Evolutionary conservation across 2,888 invertebrate species (phyloP), one percentile per base, ranked within the genome.

Genomic region (Spatulosminthurus flaviceps): DNA sequence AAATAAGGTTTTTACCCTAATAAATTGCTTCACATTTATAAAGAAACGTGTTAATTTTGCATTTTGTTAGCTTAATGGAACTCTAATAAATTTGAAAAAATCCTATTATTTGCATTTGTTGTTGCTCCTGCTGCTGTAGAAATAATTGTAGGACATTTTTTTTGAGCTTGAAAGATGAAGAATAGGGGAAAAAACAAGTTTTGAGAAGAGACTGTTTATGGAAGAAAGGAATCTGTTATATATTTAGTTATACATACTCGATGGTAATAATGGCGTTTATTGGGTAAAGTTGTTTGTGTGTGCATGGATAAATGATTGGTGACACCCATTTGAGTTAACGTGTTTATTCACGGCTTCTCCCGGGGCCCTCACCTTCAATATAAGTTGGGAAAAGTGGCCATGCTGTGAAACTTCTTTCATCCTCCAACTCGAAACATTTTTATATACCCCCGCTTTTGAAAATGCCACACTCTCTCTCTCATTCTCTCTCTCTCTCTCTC

Each of bases 301-400:
- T 13, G 51, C 28, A 29, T 28, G 51, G 80, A 80, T 81, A 81
- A 80, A 82, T 81, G 82, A 81, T 80, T 81, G 81, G 81, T 82
- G 82, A 82, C 82, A 82, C 81, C 77, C 77, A 81, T 80, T 82
- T 80, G 77, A 82, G 81, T 80, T 81, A 81, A 83, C 81, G 83
- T 83, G 83, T 83, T 82, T 83, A 83, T 83, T 83, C 81, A 81
- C 80, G 81, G 82, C 76, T 81, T 41, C 71, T 79, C 79, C 64
- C 41, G 21, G 61, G 69, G 41, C 74, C 79, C 70, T 77, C 77
- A 72, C 72, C 74, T 78, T 69, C 74, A 72, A 24, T 26, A 24
- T 22, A 26, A n/a, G 42, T 43, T 76, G 26, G 26, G 34, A 66
- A 67, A 60, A 70, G 77, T 69, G 61, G 19, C 61, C 77, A 42